phyloP scores from a whole-genome alignment of 2,113 vertebrate genomes.

The Amphiprion ocellaris region DNA sequence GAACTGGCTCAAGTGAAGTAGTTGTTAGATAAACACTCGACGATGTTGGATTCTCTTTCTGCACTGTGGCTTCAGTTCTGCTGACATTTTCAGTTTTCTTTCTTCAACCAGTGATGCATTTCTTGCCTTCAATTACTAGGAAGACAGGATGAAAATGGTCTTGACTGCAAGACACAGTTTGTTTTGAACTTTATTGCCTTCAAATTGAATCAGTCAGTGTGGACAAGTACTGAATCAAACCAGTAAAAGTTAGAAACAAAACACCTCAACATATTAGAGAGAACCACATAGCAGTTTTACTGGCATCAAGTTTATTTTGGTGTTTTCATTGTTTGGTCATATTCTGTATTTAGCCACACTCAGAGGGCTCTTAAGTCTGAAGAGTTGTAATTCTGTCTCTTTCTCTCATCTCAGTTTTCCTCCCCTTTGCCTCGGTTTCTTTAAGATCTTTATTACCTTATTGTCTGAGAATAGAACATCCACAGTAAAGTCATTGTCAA shows the following conservation, averaged over 20 bases:
- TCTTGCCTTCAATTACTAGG: background rate
- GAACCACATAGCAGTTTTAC: slow-evolving; percentile 1
- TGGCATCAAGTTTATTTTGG: background rate
- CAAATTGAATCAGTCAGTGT: slow-evolving; percentile 6
- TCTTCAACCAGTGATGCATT: background rate
- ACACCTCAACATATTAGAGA: background rate
- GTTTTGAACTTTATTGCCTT: slow-evolving; percentile 21
- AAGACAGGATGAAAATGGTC: slow-evolving; percentile 16
- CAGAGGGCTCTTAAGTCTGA: slow-evolving; percentile 28
- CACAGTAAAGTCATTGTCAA: slow-evolving; percentile 28
- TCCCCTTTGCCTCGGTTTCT: slow-evolving; percentile 11
- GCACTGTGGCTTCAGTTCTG: background rate
- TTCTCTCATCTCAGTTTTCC: background rate
- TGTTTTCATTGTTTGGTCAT: slow-evolving; percentile 10
- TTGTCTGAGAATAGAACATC: slow-evolving; percentile 31
- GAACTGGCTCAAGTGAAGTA: background rate
- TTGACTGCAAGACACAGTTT: background rate
- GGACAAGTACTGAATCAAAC: slow-evolving; percentile 13
- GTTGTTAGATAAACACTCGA: background rate
- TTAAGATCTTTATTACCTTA: slow-evolving; percentile 19
- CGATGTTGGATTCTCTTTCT: background rate
- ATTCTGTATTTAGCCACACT: background rate
- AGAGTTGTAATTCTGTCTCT: slow-evolving; percentile 15
- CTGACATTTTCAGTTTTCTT: slow-evolving; percentile 15
- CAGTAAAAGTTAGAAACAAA: slow-evolving; percentile 33